Percentiles rank a stretch among this genome's conserved stretches.
phyloP scores from a whole-genome alignment of 2,797 vertebrate genomes.

The Echiichthys vipera region DNA sequence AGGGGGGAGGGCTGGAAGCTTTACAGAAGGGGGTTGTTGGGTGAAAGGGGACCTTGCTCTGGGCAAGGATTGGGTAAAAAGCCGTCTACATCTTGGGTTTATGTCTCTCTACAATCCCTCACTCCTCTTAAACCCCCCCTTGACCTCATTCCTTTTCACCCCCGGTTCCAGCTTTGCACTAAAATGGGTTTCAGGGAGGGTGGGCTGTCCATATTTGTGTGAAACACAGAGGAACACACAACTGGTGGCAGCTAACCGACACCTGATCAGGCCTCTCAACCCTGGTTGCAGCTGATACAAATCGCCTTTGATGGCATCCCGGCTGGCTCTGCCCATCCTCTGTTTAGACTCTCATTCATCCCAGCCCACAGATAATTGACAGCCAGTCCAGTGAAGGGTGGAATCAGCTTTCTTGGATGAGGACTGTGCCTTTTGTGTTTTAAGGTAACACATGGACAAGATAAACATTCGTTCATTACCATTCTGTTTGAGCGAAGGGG shows the following conservation, averaged over 20 bases:
- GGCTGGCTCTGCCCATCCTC: slow-evolving; percentile 19
- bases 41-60: slow-evolving; percentile 59
- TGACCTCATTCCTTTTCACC: slow-evolving; percentile 52
- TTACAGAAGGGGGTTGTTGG: slow-evolving; percentile 59
- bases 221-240: slow-evolving; percentile 49
- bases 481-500: too few species aligned
- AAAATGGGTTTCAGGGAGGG: slow-evolving; percentile 27
- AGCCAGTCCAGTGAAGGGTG: slow-evolving; percentile 8
- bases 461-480: too few species aligned
- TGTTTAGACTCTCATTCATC: slow-evolving; percentile 21
- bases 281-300: slow-evolving; percentile 49
- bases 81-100: slow-evolving; percentile 53
- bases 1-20: slow-evolving; percentile 17
- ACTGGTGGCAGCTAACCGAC: slow-evolving; percentile 59
- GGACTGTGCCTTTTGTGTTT: not conserved
- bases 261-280: slow-evolving; percentile 60
- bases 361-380: slow-evolving; percentile 27
- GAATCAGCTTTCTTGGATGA: slow-evolving; percentile 17
- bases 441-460: too few species aligned
- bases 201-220: slow-evolving; percentile 56
- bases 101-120: slow-evolving; percentile 46
- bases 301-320: slow-evolving; percentile 39
- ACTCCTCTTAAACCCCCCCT: slow-evolving; percentile 40
- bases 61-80: slow-evolving; percentile 61
- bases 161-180: slow-evolving; percentile 47